Evolutionary conservation across 2,797 vertebrate genomes (phyloP).

Genomic region (Petrocephalus schoutedeni): DNA sequence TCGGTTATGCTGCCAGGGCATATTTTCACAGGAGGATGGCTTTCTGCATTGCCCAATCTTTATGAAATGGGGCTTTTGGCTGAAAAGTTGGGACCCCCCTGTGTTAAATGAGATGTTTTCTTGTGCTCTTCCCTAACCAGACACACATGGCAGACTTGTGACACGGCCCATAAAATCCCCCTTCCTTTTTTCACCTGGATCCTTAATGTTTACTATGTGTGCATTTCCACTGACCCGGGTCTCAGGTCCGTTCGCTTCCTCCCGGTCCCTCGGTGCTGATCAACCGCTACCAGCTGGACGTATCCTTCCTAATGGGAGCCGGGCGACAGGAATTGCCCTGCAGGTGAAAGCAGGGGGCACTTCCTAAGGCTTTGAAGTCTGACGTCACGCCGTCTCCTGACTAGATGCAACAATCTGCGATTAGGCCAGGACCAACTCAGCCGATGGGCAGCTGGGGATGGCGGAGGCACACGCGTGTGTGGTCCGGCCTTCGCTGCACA

Average conservation of each 20-base stretch:
- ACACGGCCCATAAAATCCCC: slow-evolving; percentile 30
- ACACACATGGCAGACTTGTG: slow-evolving; percentile 46
- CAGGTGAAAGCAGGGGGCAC: background rate
- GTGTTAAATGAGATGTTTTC: slow-evolving; percentile 14
- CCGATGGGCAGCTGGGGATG: background rate
- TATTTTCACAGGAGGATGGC: background rate
- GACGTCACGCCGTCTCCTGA: background rate
- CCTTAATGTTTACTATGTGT: slow-evolving; percentile 24
- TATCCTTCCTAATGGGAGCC: slow-evolving; percentile 12
- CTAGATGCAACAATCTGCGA: background rate
- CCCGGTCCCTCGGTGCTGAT: slow-evolving; percentile 36
- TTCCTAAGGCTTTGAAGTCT: background rate
- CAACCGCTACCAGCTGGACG: slow-evolving; percentile 33
- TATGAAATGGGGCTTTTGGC: background rate
- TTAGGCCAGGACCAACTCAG: background rate
- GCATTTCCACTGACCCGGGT: slow-evolving; percentile 14
- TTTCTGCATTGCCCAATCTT: background rate
- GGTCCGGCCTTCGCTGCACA: background rate
- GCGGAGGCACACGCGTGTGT: background rate
- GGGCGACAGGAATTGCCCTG: background rate
- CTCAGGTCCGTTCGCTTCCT: slow-evolving; percentile 28
- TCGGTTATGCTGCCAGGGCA: background rate
- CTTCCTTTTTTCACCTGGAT: slow-evolving; percentile 14
- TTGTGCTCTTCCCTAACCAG: slow-evolving; percentile 16
- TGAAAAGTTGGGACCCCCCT: background rate